These are phyloP conservation scores for Propsilocerus akamusi DNA, from an alignment of 1,140 invertebrate species.

Conservation along the genomic window DNA sequence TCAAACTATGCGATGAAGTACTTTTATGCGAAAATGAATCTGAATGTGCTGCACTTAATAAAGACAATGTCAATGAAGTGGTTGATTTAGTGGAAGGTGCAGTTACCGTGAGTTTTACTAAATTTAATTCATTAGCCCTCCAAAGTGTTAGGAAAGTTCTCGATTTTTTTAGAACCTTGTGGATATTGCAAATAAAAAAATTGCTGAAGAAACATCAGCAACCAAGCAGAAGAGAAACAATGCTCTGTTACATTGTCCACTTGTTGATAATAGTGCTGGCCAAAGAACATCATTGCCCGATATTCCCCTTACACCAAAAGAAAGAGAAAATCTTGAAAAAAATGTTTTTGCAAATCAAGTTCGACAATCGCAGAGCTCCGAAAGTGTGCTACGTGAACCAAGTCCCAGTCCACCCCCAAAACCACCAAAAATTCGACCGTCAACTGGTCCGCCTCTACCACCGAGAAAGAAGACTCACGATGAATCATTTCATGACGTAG, in stretches of 20 bases:
- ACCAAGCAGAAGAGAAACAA: too few relatives aligned
- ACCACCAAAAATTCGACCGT: constrained; percentile 37
- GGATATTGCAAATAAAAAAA: constrained; percentile 41
- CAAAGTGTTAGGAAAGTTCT: background rate
- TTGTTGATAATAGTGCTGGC: constrained; percentile 13
- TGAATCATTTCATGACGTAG: too few relatives aligned
- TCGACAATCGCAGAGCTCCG: constrained; percentile 52
- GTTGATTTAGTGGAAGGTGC: constrained; percentile 60
- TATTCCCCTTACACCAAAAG: constrained; percentile 61
- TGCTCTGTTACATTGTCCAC: constrained; percentile 12
- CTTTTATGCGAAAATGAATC: constrained; percentile 44
- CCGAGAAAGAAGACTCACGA: background rate
- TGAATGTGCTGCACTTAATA: constrained; percentile 38
- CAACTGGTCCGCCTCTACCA: background rate
- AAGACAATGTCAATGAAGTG: constrained; percentile 57
- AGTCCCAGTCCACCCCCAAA: constrained; percentile 65
- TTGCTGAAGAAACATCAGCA: constrained; percentile 32
- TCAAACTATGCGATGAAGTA: constrained; percentile 78
- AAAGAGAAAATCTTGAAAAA: constrained; percentile 18
- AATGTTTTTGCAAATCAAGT: constrained; percentile 29
- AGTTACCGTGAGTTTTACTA: constrained; percentile 37
- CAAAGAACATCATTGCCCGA: constrained; percentile 42
- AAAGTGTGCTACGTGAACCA: constrained; percentile 34
- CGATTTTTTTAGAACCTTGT: constrained; percentile 33
- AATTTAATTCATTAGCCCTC: background rate